A percentile compares a stretch with the other conserved stretches of the same genome.
These are phyloP conservation scores for Psilopsiagon aurifrons DNA, from an alignment of 2,113 vertebrate species.

Conservation along the genomic window DNA sequence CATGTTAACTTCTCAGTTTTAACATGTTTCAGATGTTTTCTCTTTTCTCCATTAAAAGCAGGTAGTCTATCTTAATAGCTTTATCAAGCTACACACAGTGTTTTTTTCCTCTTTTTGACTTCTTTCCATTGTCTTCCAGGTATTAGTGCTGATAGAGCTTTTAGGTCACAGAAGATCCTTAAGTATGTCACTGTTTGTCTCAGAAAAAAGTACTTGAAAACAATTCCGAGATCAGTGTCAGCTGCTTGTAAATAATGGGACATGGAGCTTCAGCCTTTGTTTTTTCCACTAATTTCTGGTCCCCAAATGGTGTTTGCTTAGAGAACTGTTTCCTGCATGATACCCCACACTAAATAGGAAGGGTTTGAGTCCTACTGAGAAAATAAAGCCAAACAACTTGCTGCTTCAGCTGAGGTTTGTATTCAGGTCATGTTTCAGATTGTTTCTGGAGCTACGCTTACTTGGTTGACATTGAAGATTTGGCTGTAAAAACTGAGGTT, in stretches of 20 bases:
- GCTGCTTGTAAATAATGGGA: not conserved
- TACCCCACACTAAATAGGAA: not conserved
- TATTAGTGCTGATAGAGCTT: not conserved
- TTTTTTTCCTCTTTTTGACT: not conserved
- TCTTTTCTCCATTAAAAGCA: not conserved
- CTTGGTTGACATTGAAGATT: not conserved
- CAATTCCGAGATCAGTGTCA: not conserved
- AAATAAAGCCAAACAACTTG: not conserved
- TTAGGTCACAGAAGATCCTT: not conserved
- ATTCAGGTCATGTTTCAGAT: not conserved
- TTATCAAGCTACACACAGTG: not conserved
- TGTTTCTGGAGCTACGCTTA: not conserved
- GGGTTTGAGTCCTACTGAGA: not conserved
- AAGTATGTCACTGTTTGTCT: not conserved
- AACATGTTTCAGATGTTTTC: not conserved
- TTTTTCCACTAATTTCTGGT: not conserved
- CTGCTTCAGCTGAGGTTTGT: not conserved
- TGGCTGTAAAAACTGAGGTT: not conserved
- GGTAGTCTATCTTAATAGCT: not conserved
- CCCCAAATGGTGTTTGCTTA: not conserved
- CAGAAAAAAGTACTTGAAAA: not conserved
- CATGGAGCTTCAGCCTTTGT: not conserved
- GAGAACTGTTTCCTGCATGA: not conserved
- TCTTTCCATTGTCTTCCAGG: not conserved
- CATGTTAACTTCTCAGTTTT: not conserved